A percentile compares a stretch with the other conserved stretches of the same genome.
Evolutionary conservation across 2,888 invertebrate species (phyloP).

Genomic region (Drosophila nr. fundita): DNA sequence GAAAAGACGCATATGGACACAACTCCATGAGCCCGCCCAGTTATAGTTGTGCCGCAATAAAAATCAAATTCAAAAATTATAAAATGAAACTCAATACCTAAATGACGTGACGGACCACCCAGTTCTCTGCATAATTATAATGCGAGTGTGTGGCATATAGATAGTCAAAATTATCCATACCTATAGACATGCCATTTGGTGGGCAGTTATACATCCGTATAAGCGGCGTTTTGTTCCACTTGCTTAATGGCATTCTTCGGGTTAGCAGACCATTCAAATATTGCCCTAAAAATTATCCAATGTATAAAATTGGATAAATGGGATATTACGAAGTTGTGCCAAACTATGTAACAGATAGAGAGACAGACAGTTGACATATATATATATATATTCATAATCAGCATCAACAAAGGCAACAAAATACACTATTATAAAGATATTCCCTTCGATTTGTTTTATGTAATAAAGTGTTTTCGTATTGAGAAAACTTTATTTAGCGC

Average conservation of each 20-base stretch:
- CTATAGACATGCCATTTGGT: conserved; percentile 26
- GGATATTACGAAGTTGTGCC: neutral
- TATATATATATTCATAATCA: neutral
- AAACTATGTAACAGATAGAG: neutral
- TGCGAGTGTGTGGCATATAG: conserved; percentile 38
- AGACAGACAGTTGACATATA: too few relatives aligned
- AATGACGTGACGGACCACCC: conserved; percentile 70
- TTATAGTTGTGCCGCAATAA: conserved; percentile 71
- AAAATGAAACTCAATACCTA: conserved; percentile 59
- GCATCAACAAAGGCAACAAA: neutral
- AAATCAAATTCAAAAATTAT: conserved; percentile 61
- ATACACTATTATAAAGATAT: neutral
- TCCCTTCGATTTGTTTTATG: neutral
- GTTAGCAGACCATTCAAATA: neutral
- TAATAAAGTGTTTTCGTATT: too few relatives aligned
- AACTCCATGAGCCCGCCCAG: conserved; percentile 38
- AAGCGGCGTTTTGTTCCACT: conserved; percentile 30
- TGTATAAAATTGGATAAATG: neutral
- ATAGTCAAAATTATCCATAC: conserved; percentile 29
- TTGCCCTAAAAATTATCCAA: neutral
- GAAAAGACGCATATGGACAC: conserved; percentile 3
- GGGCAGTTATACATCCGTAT: conserved; percentile 6
- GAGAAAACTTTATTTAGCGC: neutral
- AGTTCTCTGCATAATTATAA: conserved; percentile 35
- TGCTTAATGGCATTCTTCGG: conserved; percentile 25